Conservation (phyloP, 2,888 invertebrate genomes). For the Periphyllus acericola region DNA sequence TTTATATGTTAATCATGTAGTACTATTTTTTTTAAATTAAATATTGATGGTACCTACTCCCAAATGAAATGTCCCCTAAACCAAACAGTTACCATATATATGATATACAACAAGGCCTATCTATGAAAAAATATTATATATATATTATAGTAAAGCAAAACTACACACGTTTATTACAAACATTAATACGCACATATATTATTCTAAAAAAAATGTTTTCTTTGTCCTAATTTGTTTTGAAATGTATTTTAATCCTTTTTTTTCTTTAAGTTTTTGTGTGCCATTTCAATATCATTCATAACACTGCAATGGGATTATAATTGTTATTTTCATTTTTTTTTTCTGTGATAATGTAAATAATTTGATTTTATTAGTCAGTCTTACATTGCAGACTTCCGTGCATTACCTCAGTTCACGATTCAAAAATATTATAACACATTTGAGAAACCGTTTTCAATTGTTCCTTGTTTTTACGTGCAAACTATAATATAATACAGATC, state of each 20-base stretch:
- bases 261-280: not conserved
- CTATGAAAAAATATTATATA: slow-evolving; percentile 3
- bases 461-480: not conserved
- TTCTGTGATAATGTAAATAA: slow-evolving; percentile 61
- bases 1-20: slow-evolving; percentile 7
- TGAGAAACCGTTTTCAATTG: not conserved
- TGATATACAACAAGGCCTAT: slow-evolving; percentile 5
- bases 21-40: not conserved
- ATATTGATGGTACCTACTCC: slow-evolving; percentile 1
- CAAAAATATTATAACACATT: not conserved
- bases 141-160: not conserved
- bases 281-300: slow-evolving; percentile 3
- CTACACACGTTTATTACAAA: not conserved
- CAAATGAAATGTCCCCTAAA: not conserved
- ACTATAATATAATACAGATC: not conserved
- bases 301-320: not conserved
- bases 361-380: slow-evolving; percentile 23
- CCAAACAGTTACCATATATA: slow-evolving; percentile 41
- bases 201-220: slow-evolving; percentile 32
- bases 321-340: slow-evolving; percentile 39
- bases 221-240: not conserved
- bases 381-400: slow-evolving; percentile 2
- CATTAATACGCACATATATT: slow-evolving; percentile 24
- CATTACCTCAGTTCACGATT: not conserved
- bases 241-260: not conserved